Evolutionary conservation across 2,113 vertebrate species (phyloP).

Genomic region (Eulacestoma nigropectus): DNA sequence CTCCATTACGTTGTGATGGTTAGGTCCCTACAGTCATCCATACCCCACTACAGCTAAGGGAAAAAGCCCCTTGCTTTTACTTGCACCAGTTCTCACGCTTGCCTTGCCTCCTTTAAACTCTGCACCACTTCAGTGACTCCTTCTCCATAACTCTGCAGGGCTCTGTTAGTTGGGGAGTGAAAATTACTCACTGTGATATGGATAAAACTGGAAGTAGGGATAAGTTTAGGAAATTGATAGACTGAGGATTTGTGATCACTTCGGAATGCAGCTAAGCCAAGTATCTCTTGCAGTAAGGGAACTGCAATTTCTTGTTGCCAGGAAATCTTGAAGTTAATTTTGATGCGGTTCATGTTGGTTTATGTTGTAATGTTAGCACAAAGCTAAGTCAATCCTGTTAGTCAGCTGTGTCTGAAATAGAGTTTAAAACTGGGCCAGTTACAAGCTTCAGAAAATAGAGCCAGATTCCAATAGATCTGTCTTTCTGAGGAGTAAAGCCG

Average conservation of each 20-base stretch:
- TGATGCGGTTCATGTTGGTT: not conserved
- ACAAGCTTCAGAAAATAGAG: not conserved
- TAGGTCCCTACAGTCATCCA: no score
- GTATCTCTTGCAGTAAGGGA: not conserved
- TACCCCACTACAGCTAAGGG: not conserved
- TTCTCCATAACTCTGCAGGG: not conserved
- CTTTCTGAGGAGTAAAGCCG: not conserved
- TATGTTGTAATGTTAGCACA: not conserved
- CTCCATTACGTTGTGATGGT: accelerated
- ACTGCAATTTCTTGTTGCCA: not conserved
- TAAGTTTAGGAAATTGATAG: not conserved
- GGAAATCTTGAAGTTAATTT: not conserved
- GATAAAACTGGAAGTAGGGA: not conserved
- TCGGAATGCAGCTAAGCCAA: not conserved
- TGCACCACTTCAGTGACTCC: not conserved
- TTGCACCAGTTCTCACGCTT: accelerated
- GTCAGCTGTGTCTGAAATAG: not conserved
- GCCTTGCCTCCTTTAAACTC: not conserved
- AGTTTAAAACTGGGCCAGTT: not conserved
- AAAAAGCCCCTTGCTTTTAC: not conserved
- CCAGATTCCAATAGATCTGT: not conserved
- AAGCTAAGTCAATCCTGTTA: not conserved
- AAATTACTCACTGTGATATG: not conserved
- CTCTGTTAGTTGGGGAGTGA: not conserved
- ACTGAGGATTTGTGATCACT: not conserved